Conservation (phyloP, 1,140 invertebrate genomes). For the Drosophila sp. region DNA sequence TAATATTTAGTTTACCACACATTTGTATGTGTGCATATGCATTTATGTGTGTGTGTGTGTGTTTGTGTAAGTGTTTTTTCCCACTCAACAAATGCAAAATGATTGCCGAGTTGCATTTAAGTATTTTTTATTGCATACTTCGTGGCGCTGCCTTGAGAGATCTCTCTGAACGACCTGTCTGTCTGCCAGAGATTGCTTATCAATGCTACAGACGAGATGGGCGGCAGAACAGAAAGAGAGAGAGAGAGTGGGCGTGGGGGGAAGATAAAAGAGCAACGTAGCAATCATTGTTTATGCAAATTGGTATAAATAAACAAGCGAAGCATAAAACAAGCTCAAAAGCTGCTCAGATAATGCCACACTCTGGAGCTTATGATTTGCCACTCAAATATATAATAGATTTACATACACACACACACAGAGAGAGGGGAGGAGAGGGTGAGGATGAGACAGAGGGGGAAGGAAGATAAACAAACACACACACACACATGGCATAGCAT, state of each 20-base stretch:
- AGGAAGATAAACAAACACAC: constrained; percentile 2
- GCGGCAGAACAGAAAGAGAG: neutral
- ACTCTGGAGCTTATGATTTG: constrained; percentile 54
- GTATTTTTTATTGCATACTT: constrained; percentile 58
- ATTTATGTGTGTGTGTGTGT: constrained; percentile 2
- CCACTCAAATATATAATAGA: constrained; percentile 14
- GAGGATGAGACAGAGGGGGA: no score
- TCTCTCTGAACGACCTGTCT: constrained; percentile 39
- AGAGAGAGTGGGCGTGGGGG: no score
- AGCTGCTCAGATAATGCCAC: constrained; percentile 61
- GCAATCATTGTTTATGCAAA: constrained; percentile 72
- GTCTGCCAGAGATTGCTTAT: constrained; percentile 45
- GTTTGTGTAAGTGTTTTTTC: neutral
- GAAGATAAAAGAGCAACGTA: constrained; percentile 15
- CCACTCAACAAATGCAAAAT: neutral
- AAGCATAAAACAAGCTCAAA: constrained; percentile 51
- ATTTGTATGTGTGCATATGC: neutral
- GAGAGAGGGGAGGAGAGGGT: no score
- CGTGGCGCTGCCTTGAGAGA: neutral
- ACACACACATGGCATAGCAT: constrained; percentile 9
- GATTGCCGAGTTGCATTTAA: constrained; percentile 33
- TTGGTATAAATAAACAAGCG: constrained; percentile 64
- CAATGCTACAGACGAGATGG: constrained; percentile 17
- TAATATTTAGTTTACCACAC: constrained; percentile 25
- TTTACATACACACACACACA: neutral